Conservation (phyloP, 2,888 invertebrate species). For the Spatulosminthurus flaviceps region DNA sequence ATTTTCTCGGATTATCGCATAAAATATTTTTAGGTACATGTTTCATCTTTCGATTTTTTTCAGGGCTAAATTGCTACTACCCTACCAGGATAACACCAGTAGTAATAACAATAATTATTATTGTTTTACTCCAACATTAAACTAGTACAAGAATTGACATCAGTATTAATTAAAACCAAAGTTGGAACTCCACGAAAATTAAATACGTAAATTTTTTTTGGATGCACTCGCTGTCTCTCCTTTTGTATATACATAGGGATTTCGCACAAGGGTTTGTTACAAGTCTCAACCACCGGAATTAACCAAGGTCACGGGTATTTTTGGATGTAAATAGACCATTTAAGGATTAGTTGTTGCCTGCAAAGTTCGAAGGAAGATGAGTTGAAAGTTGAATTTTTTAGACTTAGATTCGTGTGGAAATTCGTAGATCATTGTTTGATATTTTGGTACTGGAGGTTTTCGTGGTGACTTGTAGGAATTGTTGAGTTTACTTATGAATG, state of each 20-base stretch:
- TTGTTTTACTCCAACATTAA: background rate
- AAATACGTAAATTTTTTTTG: background rate
- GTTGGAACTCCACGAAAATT: background rate
- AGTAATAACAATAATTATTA: too few species aligned
- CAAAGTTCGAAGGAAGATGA: background rate
- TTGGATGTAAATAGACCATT: background rate
- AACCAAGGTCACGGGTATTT: too few species aligned
- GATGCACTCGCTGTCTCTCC: background rate
- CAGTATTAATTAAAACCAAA: slow-evolving; percentile 2
- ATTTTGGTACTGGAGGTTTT: background rate
- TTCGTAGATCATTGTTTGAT: background rate
- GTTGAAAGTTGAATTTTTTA: too few species aligned
- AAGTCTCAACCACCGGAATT: too few species aligned
- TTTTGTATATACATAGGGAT: background rate
- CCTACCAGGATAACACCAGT: background rate
- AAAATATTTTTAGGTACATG: slow-evolving; percentile 12
- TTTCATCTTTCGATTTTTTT: background rate
- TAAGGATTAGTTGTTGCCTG: background rate
- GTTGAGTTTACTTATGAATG: slow-evolving; percentile 14
- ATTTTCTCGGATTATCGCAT: background rate
- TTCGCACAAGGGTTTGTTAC: too few species aligned
- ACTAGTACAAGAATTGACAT: background rate
- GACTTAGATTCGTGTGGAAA: too few species aligned
- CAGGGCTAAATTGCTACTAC: background rate
- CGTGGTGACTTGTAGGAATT: background rate